Base-by-base conservation (phyloP, 2,888 invertebrate genomes). In the Xestia sexstrigata region DNA sequence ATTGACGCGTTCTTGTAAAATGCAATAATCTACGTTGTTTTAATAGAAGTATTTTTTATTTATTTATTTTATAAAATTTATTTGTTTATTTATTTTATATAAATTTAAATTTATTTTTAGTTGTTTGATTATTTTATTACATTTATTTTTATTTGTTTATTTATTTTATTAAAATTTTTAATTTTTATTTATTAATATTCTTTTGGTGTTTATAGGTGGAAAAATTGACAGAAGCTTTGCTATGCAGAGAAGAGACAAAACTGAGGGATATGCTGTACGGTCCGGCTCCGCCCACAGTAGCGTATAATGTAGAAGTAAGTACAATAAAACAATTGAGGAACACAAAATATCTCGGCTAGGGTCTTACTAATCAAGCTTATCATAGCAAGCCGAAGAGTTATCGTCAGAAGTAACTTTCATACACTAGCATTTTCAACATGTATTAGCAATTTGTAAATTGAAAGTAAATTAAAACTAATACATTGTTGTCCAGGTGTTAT, bases 401-500 rank as follows among this genome's bases (percentile, higher is more conserved):
- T 4, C 30, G 1, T 60, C 20, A 20, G 3, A 20, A 60, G 35
- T 60, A 20, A 20, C 20, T 30, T 20, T 30, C 60, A 35, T 20
- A 20, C 1, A 0, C 11, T 23, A 45, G 5, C 17, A 47, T 47
- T 11, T 7, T 42, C 42, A 42, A 42, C 42, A 55, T 55, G 8
- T 9, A 1, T 58, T 58, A 26, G 13, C 17, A 30, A 30, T 0
- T 60, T 17, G 15, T 58, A 1, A 3, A 58, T 58, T 58, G 0
- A 17, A 17, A 58, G 58, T 15, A 23, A 23, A 39, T 69, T 78
- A 11, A 55, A 66, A 80, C 60, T 78, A 75, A 74, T 74, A 52
- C 60, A 70, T 84, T 86, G 26, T 63, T 82, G 35, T 82, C 52
- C 86, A 97, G 97, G 98, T 99, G 70, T 96, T 99, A 81, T 99